Evolutionary conservation across 2,888 invertebrate genomes (phyloP).

Genomic region (Himalopsyche japonica): DNA sequence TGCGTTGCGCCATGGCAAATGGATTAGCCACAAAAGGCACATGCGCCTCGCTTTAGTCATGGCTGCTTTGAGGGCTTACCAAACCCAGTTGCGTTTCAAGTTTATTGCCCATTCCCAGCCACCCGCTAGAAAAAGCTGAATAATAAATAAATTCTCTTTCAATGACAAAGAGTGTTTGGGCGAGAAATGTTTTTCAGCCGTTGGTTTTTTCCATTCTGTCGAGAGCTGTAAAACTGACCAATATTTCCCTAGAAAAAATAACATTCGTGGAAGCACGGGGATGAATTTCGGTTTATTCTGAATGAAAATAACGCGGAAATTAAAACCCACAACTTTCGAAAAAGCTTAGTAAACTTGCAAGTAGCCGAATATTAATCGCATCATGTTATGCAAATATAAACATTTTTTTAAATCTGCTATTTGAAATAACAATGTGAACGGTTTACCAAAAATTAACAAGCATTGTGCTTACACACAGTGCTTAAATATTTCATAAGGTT

Average conservation of each 20-base stretch:
- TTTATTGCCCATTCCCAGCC: background rate
- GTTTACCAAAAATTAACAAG: too few relatives aligned
- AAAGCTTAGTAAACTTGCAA: background rate
- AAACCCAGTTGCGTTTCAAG: background rate
- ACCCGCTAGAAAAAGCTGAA: constrained; percentile 1
- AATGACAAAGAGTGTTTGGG: constrained; percentile 1
- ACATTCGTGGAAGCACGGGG: background rate
- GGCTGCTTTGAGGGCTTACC: background rate
- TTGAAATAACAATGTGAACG: too few relatives aligned
- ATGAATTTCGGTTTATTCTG: background rate
- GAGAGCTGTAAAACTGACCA: background rate
- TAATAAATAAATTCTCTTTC: constrained; percentile 5
- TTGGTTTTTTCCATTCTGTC: background rate
- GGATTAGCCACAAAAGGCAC: background rate
- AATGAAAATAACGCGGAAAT: background rate
- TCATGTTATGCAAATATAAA: background rate
- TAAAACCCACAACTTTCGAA: background rate
- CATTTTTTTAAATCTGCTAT: background rate
- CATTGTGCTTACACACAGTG: too few relatives aligned
- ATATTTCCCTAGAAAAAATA: background rate
- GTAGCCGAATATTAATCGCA: background rate
- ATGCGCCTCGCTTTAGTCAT: background rate
- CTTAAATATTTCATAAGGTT: too few relatives aligned
- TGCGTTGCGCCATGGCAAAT: background rate
- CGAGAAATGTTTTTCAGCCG: background rate